Conservation (phyloP, 2,797 vertebrate genomes). For the Arremon brunneinucha region DNA sequence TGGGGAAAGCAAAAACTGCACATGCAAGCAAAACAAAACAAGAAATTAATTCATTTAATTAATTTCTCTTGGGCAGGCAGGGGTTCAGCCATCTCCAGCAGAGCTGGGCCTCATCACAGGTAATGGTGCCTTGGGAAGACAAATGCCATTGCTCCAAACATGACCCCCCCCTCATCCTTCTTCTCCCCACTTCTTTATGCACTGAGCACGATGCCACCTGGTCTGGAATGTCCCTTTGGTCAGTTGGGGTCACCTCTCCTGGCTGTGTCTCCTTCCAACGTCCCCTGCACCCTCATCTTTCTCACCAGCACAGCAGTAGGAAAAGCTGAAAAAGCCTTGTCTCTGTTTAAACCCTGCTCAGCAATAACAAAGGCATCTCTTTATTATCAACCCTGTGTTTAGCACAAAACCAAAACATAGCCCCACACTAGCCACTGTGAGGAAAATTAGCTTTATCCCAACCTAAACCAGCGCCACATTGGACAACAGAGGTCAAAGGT, state of each 20-base stretch:
- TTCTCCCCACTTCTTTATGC: background rate
- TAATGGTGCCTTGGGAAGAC: background rate
- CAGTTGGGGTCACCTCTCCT: background rate
- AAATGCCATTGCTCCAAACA: background rate
- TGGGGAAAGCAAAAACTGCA: background rate
- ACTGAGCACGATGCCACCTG: fast-evolving
- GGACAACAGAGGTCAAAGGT: background rate
- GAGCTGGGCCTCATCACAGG: fast-evolving
- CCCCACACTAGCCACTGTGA: background rate
- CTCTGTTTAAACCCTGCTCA: background rate
- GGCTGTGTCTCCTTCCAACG: background rate
- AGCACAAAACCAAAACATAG: background rate
- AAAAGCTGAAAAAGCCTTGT: background rate
- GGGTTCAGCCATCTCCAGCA: background rate
- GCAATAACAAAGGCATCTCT: background rate
- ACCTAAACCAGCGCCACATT: background rate
- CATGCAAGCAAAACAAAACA: background rate
- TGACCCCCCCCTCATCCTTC: fast-evolving
- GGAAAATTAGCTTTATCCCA: background rate
- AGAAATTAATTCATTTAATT: background rate
- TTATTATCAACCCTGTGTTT: fast-evolving
- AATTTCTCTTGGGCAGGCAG: background rate
- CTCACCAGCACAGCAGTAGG: fast-evolving
- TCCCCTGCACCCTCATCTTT: fast-evolving
- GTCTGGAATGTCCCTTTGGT: background rate